These are phyloP conservation scores for Lucilia cuprina DNA, from an alignment of 1,140 invertebrate species.

Conservation along the genomic window DNA sequence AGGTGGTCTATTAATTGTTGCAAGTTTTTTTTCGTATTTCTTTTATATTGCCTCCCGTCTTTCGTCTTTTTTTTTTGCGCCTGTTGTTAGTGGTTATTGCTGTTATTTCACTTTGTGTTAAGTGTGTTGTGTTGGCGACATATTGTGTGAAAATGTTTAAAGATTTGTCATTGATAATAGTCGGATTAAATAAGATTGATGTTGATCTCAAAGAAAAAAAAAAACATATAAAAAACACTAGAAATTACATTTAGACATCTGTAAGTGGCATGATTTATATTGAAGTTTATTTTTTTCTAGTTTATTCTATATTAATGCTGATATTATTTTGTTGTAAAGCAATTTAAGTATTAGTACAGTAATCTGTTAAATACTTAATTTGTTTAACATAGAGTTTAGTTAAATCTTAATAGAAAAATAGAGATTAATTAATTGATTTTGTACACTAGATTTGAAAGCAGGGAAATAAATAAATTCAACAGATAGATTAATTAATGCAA, in stretches of 20 bases:
- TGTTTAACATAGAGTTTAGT: neutral
- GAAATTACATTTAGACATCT: neutral
- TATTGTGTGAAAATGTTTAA: conserved; percentile 31
- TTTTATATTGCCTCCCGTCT: neutral
- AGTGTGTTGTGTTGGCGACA: conserved; percentile 11
- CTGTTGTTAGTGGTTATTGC: neutral
- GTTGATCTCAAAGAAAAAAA: conserved; percentile 16
- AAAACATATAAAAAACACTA: neutral
- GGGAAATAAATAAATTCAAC: too few species aligned
- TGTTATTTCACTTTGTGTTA: neutral
- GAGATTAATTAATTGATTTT: neutral
- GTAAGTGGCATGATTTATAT: conserved; percentile 11
- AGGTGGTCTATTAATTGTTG: conserved; percentile 33
- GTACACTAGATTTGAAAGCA: too few species aligned
- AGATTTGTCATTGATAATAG: conserved; percentile 34
- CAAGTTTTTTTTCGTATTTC: neutral
- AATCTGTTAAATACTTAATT: neutral
- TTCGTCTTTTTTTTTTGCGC: neutral
- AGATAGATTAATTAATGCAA: too few species aligned
- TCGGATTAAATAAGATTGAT: conserved; percentile 35
- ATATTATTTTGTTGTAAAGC: neutral
- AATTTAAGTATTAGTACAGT: neutral
- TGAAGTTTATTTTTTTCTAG: neutral
- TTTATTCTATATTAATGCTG: neutral
- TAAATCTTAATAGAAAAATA: neutral